Base-by-base conservation (phyloP, 2,113 vertebrate genomes). In the Rhynchomys soricoides region DNA sequence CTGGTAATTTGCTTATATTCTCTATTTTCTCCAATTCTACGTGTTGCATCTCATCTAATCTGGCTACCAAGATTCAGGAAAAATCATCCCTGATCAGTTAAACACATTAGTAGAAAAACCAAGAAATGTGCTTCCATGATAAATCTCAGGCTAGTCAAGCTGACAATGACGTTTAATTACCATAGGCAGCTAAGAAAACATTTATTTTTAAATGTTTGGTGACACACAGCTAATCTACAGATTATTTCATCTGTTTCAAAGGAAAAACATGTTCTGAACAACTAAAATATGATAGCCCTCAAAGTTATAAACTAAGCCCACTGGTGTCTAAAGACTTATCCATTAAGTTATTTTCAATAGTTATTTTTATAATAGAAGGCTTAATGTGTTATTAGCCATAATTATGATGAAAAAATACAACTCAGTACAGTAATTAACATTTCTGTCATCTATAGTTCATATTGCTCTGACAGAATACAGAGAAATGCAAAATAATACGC, bases 161-260 rank as follows among this genome's bases (percentile, higher is more conserved):
- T 87, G 21, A 70, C 19, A 70, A 9, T 87, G 64, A 52, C 17
- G 21, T 52, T n/a, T 87, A 52, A n/a, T 48, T 37, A 70, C 34
- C 34, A 55, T 2, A 87, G 37, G 43, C 19, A 92, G 8, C 12
- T 31, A 70, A 50, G 43, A 94, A 68, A 87, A 24, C 40, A 77
- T 48, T 86, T 29, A 9, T 95, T 85, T 96, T 48, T 31, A 31
- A 34, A 68, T 66, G 48, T 74, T 95, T 74, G 79, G 48, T 50
- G 11, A 75, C 22, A 4, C 73, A 12, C 79, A 89, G 4, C 11
- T 16, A 85, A 64, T 73, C 1, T 9, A 89, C 45, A 19, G 2
- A 82, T 26, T 2, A 78, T 48, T 75, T 89, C 71, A 89, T 70
- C 50, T 48, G n/a, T 66, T 74, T 94, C 55, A 62, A 92, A 86